A percentile compares a stretch with the other conserved stretches of the same genome.
phyloP scores from a whole-genome alignment of 1,140 invertebrate species.

The Maniola jurtina region DNA sequence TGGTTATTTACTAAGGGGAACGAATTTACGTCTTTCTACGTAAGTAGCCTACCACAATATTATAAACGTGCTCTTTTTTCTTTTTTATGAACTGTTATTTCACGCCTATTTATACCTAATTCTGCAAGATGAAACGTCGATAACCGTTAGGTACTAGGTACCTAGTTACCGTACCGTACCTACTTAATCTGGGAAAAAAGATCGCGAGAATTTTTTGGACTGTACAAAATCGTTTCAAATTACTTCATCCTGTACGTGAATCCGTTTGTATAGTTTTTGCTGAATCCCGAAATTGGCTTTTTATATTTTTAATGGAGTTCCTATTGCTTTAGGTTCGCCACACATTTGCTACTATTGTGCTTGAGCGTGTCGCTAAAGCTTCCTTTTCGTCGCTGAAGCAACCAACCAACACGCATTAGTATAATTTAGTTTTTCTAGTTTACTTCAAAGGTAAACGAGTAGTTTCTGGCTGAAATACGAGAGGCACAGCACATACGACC shows the following conservation, averaged over 20 bases:
- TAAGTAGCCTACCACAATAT: too few relatives aligned
- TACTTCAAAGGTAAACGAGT: too few relatives aligned
- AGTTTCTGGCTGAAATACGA: too few relatives aligned
- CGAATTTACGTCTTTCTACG: too few relatives aligned
- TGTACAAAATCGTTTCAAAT: constrained; percentile 7
- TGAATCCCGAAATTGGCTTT: neutral
- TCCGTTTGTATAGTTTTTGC: constrained; percentile 1
- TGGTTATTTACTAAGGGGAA: too few relatives aligned
- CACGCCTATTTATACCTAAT: constrained; percentile 3
- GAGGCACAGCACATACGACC: too few relatives aligned
- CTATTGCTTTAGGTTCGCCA: neutral
- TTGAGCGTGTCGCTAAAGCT: too few relatives aligned
- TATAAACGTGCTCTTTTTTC: too few relatives aligned
- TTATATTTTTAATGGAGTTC: constrained; percentile 2
- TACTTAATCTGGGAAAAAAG: constrained; percentile 1
- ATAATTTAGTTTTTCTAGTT: too few relatives aligned
- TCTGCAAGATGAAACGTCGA: neutral
- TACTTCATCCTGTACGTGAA: constrained; percentile 4
- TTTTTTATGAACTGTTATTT: neutral
- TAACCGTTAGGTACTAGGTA: neutral
- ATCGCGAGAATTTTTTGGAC: neutral
- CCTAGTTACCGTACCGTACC: neutral
- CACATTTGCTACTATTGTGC: too few relatives aligned
- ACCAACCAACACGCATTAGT: too few relatives aligned
- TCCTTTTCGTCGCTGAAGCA: too few relatives aligned